These are phyloP conservation scores for Drosophila siamana DNA, from an alignment of 2,888 invertebrate species.

Conservation along the genomic window DNA sequence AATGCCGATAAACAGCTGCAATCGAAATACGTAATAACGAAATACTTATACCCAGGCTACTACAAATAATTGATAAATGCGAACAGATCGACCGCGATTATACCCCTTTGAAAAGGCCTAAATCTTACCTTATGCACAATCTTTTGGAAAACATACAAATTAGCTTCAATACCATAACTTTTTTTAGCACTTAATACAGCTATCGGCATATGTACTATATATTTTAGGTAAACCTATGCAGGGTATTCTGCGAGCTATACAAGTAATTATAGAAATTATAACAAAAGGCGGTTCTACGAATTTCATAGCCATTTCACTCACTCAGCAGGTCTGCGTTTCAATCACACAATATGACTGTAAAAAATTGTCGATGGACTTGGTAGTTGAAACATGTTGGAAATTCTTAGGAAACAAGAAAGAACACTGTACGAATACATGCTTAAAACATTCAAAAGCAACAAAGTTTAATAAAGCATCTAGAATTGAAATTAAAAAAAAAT, in stretches of 20 bases:
- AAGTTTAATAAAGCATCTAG: no score
- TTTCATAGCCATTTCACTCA: neutral
- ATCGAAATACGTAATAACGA: slow-evolving; percentile 9
- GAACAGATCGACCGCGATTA: neutral
- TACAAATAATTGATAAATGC: neutral
- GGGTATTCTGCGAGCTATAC: neutral
- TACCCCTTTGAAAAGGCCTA: no score
- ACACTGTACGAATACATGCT: no score
- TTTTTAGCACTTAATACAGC: neutral
- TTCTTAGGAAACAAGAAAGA: neutral
- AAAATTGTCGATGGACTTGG: neutral
- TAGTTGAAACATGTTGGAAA: neutral
- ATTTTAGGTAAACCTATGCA: neutral
- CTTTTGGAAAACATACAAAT: no score
- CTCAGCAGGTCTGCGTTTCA: neutral
- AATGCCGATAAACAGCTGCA: slow-evolving; percentile 36
- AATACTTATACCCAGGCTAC: neutral
- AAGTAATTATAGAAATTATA: neutral
- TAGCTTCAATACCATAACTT: neutral
- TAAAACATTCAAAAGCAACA: no score
- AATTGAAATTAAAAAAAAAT: no score
- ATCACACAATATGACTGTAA: neutral
- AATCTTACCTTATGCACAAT: no score
- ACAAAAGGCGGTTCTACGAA: neutral
- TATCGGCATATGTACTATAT: neutral